Evolutionary conservation across 2,797 vertebrate genomes (phyloP).

Genomic region (Dryobates pubescens): DNA sequence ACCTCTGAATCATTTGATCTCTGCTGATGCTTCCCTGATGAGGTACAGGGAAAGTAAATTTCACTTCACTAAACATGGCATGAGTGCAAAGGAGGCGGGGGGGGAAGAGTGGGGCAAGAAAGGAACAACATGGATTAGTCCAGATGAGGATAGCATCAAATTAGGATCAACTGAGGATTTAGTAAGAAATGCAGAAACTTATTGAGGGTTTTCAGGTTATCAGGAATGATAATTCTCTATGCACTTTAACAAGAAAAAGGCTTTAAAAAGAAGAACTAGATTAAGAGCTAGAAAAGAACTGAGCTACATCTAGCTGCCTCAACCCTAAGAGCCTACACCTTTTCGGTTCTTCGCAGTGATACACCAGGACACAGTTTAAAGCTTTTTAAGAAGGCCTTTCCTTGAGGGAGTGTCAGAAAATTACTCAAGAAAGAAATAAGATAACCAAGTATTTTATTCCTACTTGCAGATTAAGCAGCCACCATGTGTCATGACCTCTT

Average conservation of each 20-base stretch:
- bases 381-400: background rate
- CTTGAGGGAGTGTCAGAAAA: background rate
- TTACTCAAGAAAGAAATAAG: background rate
- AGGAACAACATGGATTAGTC: background rate
- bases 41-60: background rate
- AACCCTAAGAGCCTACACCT: background rate
- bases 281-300: background rate
- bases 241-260: background rate
- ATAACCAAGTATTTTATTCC: background rate
- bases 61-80: background rate
- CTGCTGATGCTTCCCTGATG: background rate
- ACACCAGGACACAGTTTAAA: background rate
- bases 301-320: background rate
- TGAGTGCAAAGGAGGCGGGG: too few relatives aligned
- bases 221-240: background rate
- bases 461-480: background rate
- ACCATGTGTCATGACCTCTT: background rate
- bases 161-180: background rate
- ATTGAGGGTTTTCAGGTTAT: background rate
- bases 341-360: background rate
- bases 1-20: background rate
- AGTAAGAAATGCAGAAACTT: background rate
- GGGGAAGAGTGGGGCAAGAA: too few relatives aligned
- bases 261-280: background rate
- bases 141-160: background rate